Base-by-base conservation (phyloP, 2,113 vertebrate genomes). In the Colinus virginianus region DNA sequence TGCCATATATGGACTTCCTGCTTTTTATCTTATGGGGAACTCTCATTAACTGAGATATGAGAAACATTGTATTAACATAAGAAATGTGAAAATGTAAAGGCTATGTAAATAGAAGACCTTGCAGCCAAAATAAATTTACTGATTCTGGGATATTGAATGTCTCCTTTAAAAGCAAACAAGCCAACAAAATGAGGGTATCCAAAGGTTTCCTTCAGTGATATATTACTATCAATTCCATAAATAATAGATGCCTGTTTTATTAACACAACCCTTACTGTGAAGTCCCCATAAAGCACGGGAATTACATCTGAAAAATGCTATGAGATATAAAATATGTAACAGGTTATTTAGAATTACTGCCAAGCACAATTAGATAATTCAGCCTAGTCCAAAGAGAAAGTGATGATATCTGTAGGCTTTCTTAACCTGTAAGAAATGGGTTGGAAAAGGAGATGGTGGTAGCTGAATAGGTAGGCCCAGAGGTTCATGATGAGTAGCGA, bases 381-480 rank as follows among this genome's bases (percentile, higher is more conserved):
- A 43, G 7, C 20, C 20, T 20, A 11, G 6, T 6, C 14, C 6
- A 61, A 28, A 18, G 21, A 62, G 32, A 70, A 48, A 61, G 49
- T 17, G 3, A 15, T 8, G 2, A 46, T 38, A 84, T 11, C 9
- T 49, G 13, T 38, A 43, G n/a, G 56, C 49, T 77, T 56, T 19
- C 34, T 84, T 79, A 67, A 49, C 4, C 8, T 32, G 14, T 32
- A 20, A 80, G 84, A 78, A 58, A 30, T 7, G 1, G 4, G 0
- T 4, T 28, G 20, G n/a, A 51, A 63, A 17, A 87, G 20, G 22
- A 68, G 21, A 75, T 21, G 49, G 14, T 55, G 61, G 32, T 53
- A 19, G 4, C 21, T 45, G 38, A 62, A 68, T 2, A 12, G 53
- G 7, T 26, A 49, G n/a, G 20, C 4, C 46, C 1, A 0, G 34